Conservation (phyloP, 2,113 vertebrate species). For the Apus apus region DNA sequence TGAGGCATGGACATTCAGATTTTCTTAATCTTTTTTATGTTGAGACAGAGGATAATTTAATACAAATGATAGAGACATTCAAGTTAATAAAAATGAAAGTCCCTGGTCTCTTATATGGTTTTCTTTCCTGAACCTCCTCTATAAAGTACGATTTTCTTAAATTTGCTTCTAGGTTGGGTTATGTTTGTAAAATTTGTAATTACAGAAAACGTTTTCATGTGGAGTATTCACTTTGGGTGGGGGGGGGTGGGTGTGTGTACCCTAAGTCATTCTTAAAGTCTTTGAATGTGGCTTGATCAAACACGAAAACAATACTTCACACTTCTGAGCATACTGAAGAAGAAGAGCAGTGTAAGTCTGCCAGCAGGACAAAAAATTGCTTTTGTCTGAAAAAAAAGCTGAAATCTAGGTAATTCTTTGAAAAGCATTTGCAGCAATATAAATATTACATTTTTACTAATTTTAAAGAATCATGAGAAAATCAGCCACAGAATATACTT, state of each 20-base stretch:
- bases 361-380: neutral
- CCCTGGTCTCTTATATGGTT: neutral
- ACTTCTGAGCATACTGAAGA: neutral
- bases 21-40: neutral
- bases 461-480: neutral
- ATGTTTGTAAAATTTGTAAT: neutral
- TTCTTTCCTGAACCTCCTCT: neutral
- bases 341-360: neutral
- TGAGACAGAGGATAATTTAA: neutral
- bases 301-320: neutral
- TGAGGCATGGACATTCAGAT: neutral
- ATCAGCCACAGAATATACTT: neutral
- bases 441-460: neutral
- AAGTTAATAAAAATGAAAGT: neutral
- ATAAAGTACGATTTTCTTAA: neutral
- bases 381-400: neutral
- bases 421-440: neutral
- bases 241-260: too few relatives aligned
- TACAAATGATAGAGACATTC: neutral
- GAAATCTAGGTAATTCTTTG: neutral
- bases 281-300: neutral
- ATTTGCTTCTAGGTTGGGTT: neutral
- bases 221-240: neutral
- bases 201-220: neutral
- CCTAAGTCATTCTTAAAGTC: neutral